Evolutionary conservation across 2,888 invertebrate genomes (phyloP).

Genomic region (Nycteola revayana): DNA sequence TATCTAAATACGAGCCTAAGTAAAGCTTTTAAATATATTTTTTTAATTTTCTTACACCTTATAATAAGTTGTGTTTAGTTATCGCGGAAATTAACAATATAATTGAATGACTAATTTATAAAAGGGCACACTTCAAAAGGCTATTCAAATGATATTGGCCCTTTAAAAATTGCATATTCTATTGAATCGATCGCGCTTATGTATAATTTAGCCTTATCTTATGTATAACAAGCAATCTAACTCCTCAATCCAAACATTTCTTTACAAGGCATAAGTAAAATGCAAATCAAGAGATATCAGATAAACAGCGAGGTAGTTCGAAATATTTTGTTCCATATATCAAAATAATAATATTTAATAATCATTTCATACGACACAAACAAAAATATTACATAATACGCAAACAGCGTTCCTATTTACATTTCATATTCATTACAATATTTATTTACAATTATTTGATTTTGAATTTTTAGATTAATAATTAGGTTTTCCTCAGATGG

Average conservation of each 20-base stretch:
- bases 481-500: too few relatives aligned
- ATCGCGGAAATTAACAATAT: too few relatives aligned
- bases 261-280: conserved; percentile 37
- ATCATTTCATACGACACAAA: conserved; percentile 26
- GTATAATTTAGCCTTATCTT: conserved; percentile 38
- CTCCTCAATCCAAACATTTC: conserved; percentile 32
- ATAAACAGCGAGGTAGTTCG: conserved; percentile 60
- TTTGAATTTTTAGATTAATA: too few relatives aligned
- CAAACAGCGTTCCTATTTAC: conserved; percentile 17
- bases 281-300: conserved; percentile 43
- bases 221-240: conserved; percentile 32
- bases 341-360: conserved; percentile 21
- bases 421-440: conserved; percentile 31
- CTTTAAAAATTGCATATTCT: too few relatives aligned
- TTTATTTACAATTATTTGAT: too few relatives aligned
- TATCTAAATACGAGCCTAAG: too few relatives aligned
- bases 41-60: too few relatives aligned
- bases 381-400: conserved; percentile 38
- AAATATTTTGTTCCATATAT: conserved; percentile 48
- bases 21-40: too few relatives aligned
- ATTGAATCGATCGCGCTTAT: conserved; percentile 30
- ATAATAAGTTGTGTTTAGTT: too few relatives aligned
- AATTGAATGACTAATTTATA: too few relatives aligned
- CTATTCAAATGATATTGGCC: too few relatives aligned
- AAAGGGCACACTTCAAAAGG: too few relatives aligned